Conservation (phyloP, 1,140 invertebrate genomes). For the Trinorchestia longiramus region DNA sequence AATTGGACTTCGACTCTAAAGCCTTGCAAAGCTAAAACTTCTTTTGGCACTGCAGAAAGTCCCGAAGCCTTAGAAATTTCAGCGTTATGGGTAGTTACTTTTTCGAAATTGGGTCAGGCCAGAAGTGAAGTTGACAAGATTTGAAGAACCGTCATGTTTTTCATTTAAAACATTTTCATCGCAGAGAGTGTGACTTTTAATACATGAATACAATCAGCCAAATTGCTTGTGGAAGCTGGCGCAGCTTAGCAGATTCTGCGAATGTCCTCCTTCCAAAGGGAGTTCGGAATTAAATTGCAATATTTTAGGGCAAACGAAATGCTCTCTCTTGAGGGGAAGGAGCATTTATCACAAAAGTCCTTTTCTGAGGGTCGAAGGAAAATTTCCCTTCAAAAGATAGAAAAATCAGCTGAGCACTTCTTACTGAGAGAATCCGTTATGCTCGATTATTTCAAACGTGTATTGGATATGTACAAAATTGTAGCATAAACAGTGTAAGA, state of each 20-base stretch:
- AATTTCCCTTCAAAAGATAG: not conserved
- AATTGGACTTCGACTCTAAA: not conserved
- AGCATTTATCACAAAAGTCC: not conserved
- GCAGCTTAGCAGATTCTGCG: not conserved
- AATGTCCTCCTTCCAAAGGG: not conserved
- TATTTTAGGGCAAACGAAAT: slow-evolving; percentile 15
- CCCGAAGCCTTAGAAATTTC: slow-evolving; percentile 19
- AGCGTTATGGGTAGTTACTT: slow-evolving; percentile 10
- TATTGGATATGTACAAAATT: not conserved
- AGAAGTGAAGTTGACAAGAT: not conserved
- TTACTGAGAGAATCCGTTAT: not conserved
- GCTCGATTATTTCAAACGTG: not conserved
- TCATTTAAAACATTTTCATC: slow-evolving; percentile 41
- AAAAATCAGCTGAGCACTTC: not conserved
- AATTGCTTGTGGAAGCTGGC: slow-evolving; percentile 31
- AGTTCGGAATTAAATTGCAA: slow-evolving; percentile 40
- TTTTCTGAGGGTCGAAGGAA: not conserved
- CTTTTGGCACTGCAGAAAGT: not conserved
- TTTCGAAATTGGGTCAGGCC: not conserved
- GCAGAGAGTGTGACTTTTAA: not conserved
- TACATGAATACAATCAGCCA: slow-evolving; percentile 40
- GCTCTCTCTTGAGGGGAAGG: not conserved
- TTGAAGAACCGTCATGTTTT: slow-evolving; percentile 25
- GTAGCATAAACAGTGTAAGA: not conserved
- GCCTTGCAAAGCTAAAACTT: not conserved